Percentiles rank a stretch among this genome's conserved stretches.
Evolutionary conservation across 2,888 invertebrate genomes (phyloP).

Genomic region (Callosobruchus maculatus): DNA sequence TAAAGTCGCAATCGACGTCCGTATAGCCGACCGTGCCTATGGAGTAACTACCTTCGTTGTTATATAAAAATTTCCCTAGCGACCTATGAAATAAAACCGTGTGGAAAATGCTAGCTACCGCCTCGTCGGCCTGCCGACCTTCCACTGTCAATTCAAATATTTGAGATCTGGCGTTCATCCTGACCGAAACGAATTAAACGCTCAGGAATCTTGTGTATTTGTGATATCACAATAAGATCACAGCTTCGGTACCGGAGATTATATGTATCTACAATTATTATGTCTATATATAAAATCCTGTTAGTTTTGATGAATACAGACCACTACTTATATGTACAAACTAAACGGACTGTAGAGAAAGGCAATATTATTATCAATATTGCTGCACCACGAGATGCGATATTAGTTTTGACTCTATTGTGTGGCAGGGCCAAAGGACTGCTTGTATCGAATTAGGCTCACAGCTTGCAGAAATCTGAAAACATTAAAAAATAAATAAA

Average conservation of each 20-base stretch:
- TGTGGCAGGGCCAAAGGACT: background rate
- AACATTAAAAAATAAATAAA: background rate
- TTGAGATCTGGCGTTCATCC: constrained; percentile 78
- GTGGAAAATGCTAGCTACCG: constrained; percentile 87
- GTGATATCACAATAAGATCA: constrained; percentile 25
- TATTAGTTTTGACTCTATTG: background rate
- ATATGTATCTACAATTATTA: background rate
- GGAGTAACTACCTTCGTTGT: constrained; percentile 90
- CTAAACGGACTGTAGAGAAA: background rate
- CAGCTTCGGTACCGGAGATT: constrained; percentile 20
- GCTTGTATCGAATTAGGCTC: background rate
- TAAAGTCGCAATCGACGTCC: constrained; percentile 96
- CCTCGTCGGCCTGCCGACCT: constrained; percentile 89
- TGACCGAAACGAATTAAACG: constrained; percentile 21
- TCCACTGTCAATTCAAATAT: constrained; percentile 81
- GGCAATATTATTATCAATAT: background rate
- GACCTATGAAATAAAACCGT: constrained; percentile 88
- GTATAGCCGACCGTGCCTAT: constrained; percentile 94
- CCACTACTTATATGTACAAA: background rate
- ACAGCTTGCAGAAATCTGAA: background rate
- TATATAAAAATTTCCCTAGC: constrained; percentile 90
- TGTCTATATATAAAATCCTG: background rate
- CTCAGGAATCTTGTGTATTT: constrained; percentile 19
- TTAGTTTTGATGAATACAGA: background rate
- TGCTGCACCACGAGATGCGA: background rate